A percentile compares a stretch with the other conserved stretches of the same genome.
These are phyloP conservation scores for Amphiprion clarkii DNA, from an alignment of 2,797 vertebrate species.

Conservation along the genomic window DNA sequence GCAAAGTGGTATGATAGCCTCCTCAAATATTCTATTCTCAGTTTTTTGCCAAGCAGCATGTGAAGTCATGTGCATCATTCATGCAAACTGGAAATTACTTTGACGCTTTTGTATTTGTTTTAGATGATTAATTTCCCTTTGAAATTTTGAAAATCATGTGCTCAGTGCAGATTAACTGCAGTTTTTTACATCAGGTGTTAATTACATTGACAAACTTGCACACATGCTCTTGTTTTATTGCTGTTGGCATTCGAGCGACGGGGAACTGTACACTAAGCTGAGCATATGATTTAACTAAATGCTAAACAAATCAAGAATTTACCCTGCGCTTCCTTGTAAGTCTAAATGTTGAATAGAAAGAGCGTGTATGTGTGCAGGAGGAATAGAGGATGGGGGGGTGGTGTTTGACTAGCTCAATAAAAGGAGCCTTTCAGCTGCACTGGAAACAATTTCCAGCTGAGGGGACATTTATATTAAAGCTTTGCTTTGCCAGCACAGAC, in stretches of 20 bases:
- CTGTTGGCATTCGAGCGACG: constrained; percentile 10
- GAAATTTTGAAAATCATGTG: not conserved
- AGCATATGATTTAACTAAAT: constrained; percentile 35
- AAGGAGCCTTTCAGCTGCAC: constrained; percentile 81
- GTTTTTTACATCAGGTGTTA: constrained; percentile 9
- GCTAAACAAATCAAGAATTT: constrained; percentile 28
- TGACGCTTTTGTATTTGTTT: constrained; percentile 8
- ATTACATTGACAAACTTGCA: constrained; percentile 10
- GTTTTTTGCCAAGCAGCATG: constrained; percentile 1
- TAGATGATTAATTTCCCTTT: constrained; percentile 13
- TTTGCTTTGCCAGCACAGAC: constrained; percentile 40
- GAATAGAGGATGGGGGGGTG: constrained; percentile 39
- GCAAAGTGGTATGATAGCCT: not conserved
- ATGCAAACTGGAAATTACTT: constrained; percentile 6
- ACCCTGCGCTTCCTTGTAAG: constrained; percentile 5
- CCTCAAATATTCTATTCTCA: constrained; percentile 14
- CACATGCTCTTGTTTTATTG: constrained; percentile 1
- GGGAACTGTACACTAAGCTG: constrained; percentile 5
- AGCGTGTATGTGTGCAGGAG: constrained; percentile 27
- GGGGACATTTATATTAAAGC: constrained; percentile 77
- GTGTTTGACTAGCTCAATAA: constrained; percentile 79
- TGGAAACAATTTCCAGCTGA: constrained; percentile 85
- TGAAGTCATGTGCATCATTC: constrained; percentile 30
- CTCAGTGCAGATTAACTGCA: constrained; percentile 8
- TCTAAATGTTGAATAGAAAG: constrained; percentile 32